These are phyloP conservation scores for Lepidothrix coronata DNA, from an alignment of 2,113 vertebrate species.

Conservation along the genomic window DNA sequence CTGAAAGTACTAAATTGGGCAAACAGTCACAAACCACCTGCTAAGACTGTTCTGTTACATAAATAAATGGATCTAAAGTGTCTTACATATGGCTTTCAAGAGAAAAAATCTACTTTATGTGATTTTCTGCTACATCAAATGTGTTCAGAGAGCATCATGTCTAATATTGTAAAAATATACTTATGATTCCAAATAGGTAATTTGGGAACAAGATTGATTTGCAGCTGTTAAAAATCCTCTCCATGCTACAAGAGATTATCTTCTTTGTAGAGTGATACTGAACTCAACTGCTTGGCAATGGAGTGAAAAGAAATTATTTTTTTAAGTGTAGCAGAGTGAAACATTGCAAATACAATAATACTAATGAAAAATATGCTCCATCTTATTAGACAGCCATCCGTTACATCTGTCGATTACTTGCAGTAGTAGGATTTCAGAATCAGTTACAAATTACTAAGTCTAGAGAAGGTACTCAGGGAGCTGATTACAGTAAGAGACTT, in stretches of 20 bases:
- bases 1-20: neutral
- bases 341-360: neutral
- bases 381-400: neutral
- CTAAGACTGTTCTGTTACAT: neutral
- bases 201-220: neutral
- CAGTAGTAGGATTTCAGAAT: neutral
- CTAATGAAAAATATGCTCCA: neutral
- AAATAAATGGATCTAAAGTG: neutral
- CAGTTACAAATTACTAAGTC: neutral
- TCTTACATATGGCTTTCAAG: neutral
- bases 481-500: neutral
- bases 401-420: neutral
- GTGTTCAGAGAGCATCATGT: neutral
- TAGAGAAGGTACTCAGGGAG: neutral
- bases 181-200: neutral
- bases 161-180: neutral
- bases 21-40: neutral
- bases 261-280: neutral
- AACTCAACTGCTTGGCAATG: neutral
- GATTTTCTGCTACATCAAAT: neutral
- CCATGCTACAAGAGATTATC: neutral
- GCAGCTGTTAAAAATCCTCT: neutral
- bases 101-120: neutral
- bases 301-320: neutral
- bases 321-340: neutral